Evolutionary conservation across 2,113 vertebrate species (phyloP).

Genomic region (Leptocoma aspasia): DNA sequence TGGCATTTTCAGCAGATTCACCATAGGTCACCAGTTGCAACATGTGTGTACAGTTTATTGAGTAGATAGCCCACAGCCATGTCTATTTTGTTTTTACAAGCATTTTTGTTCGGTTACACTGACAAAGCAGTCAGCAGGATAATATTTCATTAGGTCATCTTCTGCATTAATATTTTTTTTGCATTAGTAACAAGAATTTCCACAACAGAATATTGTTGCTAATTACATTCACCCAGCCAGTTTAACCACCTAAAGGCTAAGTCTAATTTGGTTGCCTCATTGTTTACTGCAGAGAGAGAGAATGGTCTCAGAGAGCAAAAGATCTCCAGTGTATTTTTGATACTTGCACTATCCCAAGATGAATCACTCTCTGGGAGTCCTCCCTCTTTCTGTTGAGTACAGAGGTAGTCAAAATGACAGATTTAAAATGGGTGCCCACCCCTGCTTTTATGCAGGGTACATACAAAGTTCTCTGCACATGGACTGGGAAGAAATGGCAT

Average conservation of each 20-base stretch:
- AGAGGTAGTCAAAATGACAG: not conserved
- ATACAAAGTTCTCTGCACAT: not conserved
- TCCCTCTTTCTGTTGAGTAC: not conserved
- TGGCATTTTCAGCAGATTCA: not conserved
- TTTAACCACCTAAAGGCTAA: not conserved
- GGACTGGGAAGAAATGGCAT: not conserved
- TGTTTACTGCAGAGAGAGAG: not conserved
- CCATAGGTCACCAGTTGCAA: not conserved
- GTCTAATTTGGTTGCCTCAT: not conserved
- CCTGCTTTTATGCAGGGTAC: not conserved
- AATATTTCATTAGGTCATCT: conserved; percentile 1
- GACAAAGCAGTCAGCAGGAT: not conserved
- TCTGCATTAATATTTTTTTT: not conserved
- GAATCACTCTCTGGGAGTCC: not conserved
- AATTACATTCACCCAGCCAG: not conserved
- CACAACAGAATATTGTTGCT: not conserved
- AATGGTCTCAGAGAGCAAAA: not conserved
- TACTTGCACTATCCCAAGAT: not conserved
- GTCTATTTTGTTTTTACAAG: conserved; percentile 1
- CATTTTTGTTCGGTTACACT: conserved; percentile 30
- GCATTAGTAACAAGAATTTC: not conserved
- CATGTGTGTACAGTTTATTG: not conserved
- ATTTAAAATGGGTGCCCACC: not conserved
- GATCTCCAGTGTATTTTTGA: not conserved
- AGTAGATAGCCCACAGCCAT: not conserved